Conservation (phyloP, 1,140 invertebrate species). For the Drosophila bipectinata region DNA sequence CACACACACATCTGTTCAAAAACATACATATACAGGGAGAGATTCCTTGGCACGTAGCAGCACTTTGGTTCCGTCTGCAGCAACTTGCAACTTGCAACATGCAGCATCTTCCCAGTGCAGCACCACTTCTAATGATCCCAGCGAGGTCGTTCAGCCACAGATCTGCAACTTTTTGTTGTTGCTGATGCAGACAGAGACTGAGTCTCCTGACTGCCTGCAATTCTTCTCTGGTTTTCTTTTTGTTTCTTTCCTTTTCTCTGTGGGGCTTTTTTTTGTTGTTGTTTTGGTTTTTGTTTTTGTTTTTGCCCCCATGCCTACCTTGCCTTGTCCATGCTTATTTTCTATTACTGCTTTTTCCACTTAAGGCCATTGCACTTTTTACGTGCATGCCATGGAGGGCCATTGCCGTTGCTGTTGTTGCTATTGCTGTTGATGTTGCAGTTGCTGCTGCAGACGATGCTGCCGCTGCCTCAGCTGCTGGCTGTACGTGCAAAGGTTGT, state of each 20-base stretch:
- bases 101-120: slow-evolving; percentile 61
- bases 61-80: slow-evolving; percentile 71
- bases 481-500: slow-evolving; percentile 79
- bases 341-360: slow-evolving; percentile 83
- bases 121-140: slow-evolving; percentile 81
- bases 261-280: slow-evolving; percentile 8
- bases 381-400: slow-evolving; percentile 81
- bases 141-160: slow-evolving; percentile 72
- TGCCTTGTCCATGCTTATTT: slow-evolving; percentile 76
- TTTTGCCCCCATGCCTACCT: slow-evolving; percentile 39
- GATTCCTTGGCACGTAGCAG: slow-evolving; percentile 75
- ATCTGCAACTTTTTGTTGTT: slow-evolving; percentile 62
- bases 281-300: slow-evolving; percentile 19
- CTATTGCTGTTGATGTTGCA: slow-evolving; percentile 30
- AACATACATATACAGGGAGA: slow-evolving; percentile 8
- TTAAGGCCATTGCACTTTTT: slow-evolving; percentile 83
- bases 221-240: slow-evolving; percentile 50
- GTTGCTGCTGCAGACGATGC: slow-evolving; percentile 18
- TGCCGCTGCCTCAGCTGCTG: slow-evolving; percentile 32
- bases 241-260: slow-evolving; percentile 54
- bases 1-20: slow-evolving; percentile 8
- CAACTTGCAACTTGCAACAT: slow-evolving; percentile 38
- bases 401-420: slow-evolving; percentile 68
- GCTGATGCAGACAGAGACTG: slow-evolving; percentile 8
- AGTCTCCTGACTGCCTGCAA: slow-evolving; percentile 47